Evolutionary conservation across 2,888 invertebrate species (phyloP), one percentile per base, ranked within the genome.

Genomic region (Cheilosia variabilis): DNA sequence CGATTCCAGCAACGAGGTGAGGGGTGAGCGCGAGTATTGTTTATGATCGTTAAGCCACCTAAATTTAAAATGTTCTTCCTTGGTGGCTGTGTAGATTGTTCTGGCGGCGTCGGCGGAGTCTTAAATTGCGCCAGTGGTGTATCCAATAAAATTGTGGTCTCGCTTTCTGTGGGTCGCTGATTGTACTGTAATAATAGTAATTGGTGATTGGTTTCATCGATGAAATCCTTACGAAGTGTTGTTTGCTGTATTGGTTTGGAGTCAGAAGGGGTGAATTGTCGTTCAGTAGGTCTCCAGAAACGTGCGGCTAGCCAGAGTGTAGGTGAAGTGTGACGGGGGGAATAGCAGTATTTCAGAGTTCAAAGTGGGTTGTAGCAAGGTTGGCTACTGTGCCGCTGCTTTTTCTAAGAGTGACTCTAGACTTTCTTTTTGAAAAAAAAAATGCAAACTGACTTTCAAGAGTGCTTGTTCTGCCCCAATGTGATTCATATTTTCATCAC

Each of bases 1-100:
- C 10, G 47, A 50, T 37, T 13, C 37, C 45, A 24, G 15, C 47
- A 58, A n/a, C 10, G 45, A 55, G 31, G 31, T 60, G 37, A 43
- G 37, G 41, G 50, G 45, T 45, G 62, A 47, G 31, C 37, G 24
- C 24, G 22, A 7, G 45, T 45, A 37, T 43, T 73, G 45, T 79
- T 79, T 79, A 80, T 55, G 73, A 43, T 41, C 45, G 63, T 69
- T 69, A 58, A 79, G 68, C 58, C 75, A 75, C 68, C 73, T 84
- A 52, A 73, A 62, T 68, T 57, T 68, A 57, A 71, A 57, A 45
- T 24, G 22, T 47, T 65, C 58, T 43, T 63, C 71, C 41, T 41
- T 50, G 78, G 78, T 65, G 63, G 78, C 19, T 22, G 31, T 22
- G 27, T 27, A 27, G 27, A 17, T 13, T 4, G 24, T 71, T 58